These are phyloP conservation scores for Oscheius myriophilus DNA, from an alignment of 2,888 invertebrate genomes.

Conservation along the genomic window DNA sequence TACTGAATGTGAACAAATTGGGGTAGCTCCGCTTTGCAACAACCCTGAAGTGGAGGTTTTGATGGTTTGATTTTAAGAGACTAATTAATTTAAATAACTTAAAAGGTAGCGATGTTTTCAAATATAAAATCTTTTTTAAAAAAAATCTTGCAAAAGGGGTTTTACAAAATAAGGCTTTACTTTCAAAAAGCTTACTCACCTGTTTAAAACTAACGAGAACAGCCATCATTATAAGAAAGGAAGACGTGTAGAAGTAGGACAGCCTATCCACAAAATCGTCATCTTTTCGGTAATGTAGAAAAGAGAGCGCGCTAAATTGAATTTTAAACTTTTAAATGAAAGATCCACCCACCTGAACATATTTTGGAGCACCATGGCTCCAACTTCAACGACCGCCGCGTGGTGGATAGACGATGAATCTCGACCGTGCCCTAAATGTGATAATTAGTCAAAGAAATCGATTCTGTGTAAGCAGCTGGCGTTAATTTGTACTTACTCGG, in stretches of 20 bases:
- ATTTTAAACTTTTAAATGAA: neutral
- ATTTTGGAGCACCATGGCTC: slow-evolving; percentile 71
- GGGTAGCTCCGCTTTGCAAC: neutral
- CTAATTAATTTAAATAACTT: too few species aligned
- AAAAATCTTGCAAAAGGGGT: neutral
- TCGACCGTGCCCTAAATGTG: slow-evolving; percentile 52
- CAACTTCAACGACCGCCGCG: slow-evolving; percentile 68
- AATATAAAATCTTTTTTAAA: too few species aligned
- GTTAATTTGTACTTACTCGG: slow-evolving; percentile 22
- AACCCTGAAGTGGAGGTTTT: too few species aligned
- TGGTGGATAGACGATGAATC: slow-evolving; percentile 58
- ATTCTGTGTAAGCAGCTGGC: neutral
- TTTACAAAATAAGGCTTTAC: too few species aligned
- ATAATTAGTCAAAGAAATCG: neutral
- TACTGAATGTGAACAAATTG: too few species aligned
- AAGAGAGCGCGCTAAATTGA: slow-evolving; percentile 65
- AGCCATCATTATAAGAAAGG: slow-evolving; percentile 71
- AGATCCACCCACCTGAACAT: slow-evolving; percentile 59
- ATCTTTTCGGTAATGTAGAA: slow-evolving; percentile 69
- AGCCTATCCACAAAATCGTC: slow-evolving; percentile 70
- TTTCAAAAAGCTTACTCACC: slow-evolving; percentile 32
- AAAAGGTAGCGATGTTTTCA: too few species aligned
- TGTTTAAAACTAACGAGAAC: slow-evolving; percentile 70
- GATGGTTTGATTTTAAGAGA: too few species aligned
- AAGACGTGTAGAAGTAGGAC: slow-evolving; percentile 70